phyloP scores from a whole-genome alignment of 2,797 vertebrate species.

The Discoglossus pictus region DNA sequence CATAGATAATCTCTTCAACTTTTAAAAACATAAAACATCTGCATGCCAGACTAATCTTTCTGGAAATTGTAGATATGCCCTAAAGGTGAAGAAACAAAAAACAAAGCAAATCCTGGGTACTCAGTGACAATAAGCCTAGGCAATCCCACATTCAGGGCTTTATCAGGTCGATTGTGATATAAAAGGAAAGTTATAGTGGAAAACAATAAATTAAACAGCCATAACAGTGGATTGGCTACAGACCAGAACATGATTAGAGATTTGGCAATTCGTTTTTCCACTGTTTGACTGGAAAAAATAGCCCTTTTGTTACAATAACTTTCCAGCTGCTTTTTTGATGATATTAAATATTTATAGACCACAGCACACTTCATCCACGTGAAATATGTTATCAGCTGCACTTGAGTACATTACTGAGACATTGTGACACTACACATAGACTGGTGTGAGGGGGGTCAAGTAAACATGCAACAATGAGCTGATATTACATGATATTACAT shows the following conservation, averaged over 20 bases:
- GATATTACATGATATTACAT: too few species aligned
- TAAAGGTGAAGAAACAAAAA: conserved; percentile 18
- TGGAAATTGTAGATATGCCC: conserved; percentile 13
- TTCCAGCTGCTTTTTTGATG: conserved; percentile 42
- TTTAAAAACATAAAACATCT: not conserved
- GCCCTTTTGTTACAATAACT: conserved; percentile 40
- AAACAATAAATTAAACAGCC: conserved; percentile 38
- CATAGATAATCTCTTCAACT: conserved; percentile 8
- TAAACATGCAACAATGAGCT: too few species aligned
- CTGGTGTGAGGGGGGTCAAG: too few species aligned
- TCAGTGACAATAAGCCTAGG: conserved; percentile 3
- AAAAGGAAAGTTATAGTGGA: conserved; percentile 26
- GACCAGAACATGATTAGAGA: conserved; percentile 35
- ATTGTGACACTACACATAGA: too few species aligned
- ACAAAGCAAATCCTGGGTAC: conserved; percentile 6
- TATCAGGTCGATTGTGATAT: conserved; percentile 4
- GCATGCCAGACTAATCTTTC: not conserved
- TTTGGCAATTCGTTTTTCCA: conserved; percentile 43
- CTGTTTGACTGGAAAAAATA: conserved; percentile 44
- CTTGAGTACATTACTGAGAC: too few species aligned
- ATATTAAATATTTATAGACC: conserved; percentile 48
- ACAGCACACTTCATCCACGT: conserved; percentile 24
- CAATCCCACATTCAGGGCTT: conserved; percentile 17
- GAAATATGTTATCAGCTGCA: conserved; percentile 20
- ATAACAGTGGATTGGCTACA: conserved; percentile 15